A percentile compares a stretch with the other conserved stretches of the same genome.
phyloP scores from a whole-genome alignment of 2,113 vertebrate genomes.

The Leucopternis melanops region DNA sequence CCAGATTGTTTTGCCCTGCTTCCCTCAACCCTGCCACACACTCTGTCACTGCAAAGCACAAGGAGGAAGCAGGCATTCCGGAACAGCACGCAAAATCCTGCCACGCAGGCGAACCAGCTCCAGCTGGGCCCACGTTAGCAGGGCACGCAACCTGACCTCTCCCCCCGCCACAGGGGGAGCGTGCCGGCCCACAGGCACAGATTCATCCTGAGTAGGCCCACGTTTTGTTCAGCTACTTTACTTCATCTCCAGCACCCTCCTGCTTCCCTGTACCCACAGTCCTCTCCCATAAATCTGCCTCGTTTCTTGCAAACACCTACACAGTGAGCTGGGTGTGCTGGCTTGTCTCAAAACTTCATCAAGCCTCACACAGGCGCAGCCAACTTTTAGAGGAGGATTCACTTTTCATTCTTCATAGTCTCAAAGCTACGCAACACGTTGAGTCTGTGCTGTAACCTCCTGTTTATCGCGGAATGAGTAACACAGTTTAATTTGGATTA shows the following conservation, averaged over 20 bases:
- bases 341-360: not conserved
- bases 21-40: not conserved
- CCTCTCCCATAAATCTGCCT: not conserved
- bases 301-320: not conserved
- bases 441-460: not conserved
- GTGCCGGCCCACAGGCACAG: not conserved
- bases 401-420: not conserved
- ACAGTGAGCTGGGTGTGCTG: fast-evolving
- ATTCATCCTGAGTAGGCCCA: not conserved
- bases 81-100: not conserved
- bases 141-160: not conserved
- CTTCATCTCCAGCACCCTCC: not conserved
- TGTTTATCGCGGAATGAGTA: not conserved
- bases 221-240: not conserved
- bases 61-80: not conserved
- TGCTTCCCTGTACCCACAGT: not conserved
- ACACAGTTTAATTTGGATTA: not conserved
- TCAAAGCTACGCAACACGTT: not conserved
- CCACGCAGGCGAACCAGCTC: fast-evolving
- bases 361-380: not conserved
- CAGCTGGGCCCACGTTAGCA: not conserved
- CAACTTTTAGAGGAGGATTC: not conserved
- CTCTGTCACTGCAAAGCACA: fast-evolving
- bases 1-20: not conserved
- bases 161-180: not conserved